Evolutionary conservation across 2,888 invertebrate genomes (phyloP).

Genomic region (Heliconius ismenius): DNA sequence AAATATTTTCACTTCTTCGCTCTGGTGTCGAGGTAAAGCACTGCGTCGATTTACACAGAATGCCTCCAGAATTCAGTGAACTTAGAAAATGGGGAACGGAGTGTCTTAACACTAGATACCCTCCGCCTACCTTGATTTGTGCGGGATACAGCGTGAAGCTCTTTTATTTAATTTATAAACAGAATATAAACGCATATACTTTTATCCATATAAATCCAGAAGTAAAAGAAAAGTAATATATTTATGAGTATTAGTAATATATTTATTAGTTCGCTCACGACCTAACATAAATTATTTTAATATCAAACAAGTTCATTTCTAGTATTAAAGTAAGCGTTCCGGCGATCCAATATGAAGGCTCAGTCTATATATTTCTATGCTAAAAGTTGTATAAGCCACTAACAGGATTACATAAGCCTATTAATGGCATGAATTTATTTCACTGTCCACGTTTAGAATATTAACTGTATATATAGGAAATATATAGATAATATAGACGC

Average conservation of each 20-base stretch:
- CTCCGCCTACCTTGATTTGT: too few species aligned
- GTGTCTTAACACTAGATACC: too few species aligned
- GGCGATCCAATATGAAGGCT: constrained; percentile 28
- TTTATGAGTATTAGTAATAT: too few species aligned
- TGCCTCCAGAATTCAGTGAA: too few species aligned
- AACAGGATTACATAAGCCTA: constrained; percentile 34
- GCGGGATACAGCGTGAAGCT: too few species aligned
- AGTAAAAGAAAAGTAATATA: neutral
- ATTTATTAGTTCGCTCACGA: neutral
- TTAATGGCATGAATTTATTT: constrained; percentile 21
- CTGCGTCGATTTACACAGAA: too few species aligned
- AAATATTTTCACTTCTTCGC: too few species aligned
- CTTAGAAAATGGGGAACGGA: too few species aligned
- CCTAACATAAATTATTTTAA: constrained; percentile 3
- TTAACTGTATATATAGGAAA: neutral
- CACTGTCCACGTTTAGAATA: neutral
- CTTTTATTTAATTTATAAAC: neutral
- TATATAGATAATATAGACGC: too few species aligned
- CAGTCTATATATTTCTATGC: constrained; percentile 16
- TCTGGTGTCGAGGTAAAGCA: too few species aligned
- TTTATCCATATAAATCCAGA: neutral
- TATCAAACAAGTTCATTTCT: neutral
- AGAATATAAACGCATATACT: neutral
- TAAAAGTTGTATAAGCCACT: constrained; percentile 17
- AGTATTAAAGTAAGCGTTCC: constrained; percentile 13